A percentile compares a stretch with the other conserved stretches of the same genome.
phyloP scores from a whole-genome alignment of 2,888 invertebrate genomes.

The Coremacera marginata region DNA sequence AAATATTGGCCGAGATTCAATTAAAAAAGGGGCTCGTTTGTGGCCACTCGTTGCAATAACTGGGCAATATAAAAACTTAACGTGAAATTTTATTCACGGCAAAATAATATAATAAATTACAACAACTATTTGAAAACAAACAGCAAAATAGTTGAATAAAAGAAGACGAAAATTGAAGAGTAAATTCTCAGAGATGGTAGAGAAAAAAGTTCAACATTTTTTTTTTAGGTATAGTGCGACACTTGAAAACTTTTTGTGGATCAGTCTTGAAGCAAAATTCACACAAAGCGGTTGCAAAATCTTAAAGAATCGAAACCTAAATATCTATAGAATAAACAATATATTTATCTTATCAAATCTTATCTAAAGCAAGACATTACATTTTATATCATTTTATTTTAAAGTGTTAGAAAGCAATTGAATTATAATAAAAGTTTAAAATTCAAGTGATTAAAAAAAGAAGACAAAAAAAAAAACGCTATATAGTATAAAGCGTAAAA shows the following conservation, averaged over 20 bases:
- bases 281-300: slow-evolving; percentile 31
- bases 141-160: neutral
- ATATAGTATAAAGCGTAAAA: neutral
- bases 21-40: slow-evolving; percentile 12
- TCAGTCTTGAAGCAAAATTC: slow-evolving; percentile 36
- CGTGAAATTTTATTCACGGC: slow-evolving; percentile 23
- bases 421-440: neutral
- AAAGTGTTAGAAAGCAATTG: neutral
- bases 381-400: neutral
- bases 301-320: neutral
- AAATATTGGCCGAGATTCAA: neutral
- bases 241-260: slow-evolving; percentile 9
- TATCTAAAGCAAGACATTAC: neutral
- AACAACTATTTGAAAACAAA: slow-evolving; percentile 5
- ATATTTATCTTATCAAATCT: too few species aligned
- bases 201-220: neutral
- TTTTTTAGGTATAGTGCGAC: neutral
- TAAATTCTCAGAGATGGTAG: neutral
- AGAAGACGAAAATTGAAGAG: neutral
- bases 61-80: neutral
- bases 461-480: too few species aligned
- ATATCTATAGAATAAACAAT: neutral
- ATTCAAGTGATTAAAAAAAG: neutral
- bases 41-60: neutral
- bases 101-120: slow-evolving; percentile 16